A percentile compares a stretch with the other conserved stretches of the same genome.
Conservation (phyloP, 2,888 invertebrate species). For the Gortyna flavago region DNA sequence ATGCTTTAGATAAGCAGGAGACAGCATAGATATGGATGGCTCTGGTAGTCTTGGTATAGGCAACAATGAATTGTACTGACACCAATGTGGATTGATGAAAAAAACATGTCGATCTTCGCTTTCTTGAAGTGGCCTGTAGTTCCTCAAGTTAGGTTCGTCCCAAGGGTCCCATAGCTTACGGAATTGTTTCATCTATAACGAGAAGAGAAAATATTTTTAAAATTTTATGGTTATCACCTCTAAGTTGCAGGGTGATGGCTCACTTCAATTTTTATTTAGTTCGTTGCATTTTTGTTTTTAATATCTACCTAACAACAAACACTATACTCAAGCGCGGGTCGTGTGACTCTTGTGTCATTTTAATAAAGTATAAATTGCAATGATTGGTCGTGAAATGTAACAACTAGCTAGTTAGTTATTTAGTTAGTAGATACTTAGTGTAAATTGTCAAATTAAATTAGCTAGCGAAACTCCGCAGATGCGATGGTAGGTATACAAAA, state of each 20-base stretch:
- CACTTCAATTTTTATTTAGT: background rate
- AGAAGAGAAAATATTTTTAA: background rate
- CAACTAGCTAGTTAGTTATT: background rate
- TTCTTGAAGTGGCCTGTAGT: slow-evolving; percentile 88
- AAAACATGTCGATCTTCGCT: slow-evolving; percentile 83
- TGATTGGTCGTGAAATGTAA: background rate
- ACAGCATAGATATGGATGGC: slow-evolving; percentile 79
- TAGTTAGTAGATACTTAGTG: too few species aligned
- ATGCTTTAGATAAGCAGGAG: slow-evolving; percentile 75
- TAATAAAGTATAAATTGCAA: background rate
- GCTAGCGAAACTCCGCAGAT: too few species aligned
- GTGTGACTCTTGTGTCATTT: background rate
- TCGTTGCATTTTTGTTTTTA: background rate
- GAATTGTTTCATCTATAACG: slow-evolving; percentile 88
- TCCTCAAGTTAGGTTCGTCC: slow-evolving; percentile 87
- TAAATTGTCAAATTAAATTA: too few species aligned
- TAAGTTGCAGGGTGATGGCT: background rate
- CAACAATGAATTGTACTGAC: slow-evolving; percentile 86
- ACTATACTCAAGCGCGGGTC: background rate
- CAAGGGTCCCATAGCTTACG: slow-evolving; percentile 88
- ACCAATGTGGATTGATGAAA: slow-evolving; percentile 89
- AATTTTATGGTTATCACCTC: background rate
- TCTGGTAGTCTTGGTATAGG: slow-evolving; percentile 83
- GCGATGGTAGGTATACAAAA: too few species aligned
- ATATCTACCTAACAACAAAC: background rate